Evolutionary conservation across 2,797 vertebrate species (phyloP).

Genomic region (Rhinogobio ventralis): DNA sequence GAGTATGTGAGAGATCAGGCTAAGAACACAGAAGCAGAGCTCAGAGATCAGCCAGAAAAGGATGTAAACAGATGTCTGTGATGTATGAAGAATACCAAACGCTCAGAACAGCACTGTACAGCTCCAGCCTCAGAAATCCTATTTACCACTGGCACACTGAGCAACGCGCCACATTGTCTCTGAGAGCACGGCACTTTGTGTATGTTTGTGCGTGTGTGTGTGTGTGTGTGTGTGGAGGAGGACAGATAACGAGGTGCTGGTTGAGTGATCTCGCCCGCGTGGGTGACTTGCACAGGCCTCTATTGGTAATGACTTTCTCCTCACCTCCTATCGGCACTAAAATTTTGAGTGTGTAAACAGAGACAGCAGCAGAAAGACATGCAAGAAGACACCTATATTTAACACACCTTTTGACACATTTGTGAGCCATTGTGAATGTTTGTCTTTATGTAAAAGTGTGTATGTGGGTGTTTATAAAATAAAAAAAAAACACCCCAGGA

Average conservation of each 20-base stretch:
- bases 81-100: slow-evolving; percentile 32
- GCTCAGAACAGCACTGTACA: slow-evolving; percentile 1
- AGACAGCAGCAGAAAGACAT: background rate
- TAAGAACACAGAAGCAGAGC: slow-evolving; percentile 7
- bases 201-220: background rate
- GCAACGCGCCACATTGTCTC: slow-evolving; percentile 38
- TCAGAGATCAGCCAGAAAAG: slow-evolving; percentile 30
- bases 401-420: background rate
- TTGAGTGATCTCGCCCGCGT: slow-evolving; percentile 65
- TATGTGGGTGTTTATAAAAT: background rate
- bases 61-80: slow-evolving; percentile 49
- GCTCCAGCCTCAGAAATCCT: slow-evolving; percentile 41
- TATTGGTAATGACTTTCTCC: slow-evolving; percentile 71
- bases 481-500: background rate
- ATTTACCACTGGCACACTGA: slow-evolving; percentile 16
- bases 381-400: slow-evolving; percentile 19
- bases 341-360: slow-evolving; percentile 57
- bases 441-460: background rate
- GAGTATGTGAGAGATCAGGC: slow-evolving; percentile 16
- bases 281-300: slow-evolving; percentile 59
- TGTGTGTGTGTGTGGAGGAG: slow-evolving; percentile 37
- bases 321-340: slow-evolving; percentile 61
- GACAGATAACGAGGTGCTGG: slow-evolving; percentile 67
- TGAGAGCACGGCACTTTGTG: background rate
- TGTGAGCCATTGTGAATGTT: slow-evolving; percentile 5